Evolutionary conservation across 92 coral and sea anemone genomes (phyloP), one percentile per base, ranked within the genome.

Genomic region (Umimayanthus kanabou): DNA sequence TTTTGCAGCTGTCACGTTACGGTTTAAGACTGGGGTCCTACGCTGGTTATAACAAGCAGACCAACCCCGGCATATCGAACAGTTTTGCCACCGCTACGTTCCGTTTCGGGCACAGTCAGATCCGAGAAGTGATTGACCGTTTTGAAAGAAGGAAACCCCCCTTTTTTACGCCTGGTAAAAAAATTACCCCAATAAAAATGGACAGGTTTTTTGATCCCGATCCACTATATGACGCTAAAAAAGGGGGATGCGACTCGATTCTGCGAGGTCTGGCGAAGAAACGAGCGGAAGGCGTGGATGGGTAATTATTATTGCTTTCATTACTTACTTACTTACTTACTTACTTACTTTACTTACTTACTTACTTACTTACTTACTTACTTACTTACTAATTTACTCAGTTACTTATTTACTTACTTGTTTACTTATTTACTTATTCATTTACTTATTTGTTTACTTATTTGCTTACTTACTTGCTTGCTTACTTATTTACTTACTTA

Each of bases 131-230:
- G 14, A 83, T 83, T 53, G 67, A 83, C 40, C 87, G 87, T 47
- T 69, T 65, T 30, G 58, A 33, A 33, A 33, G 37, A 33, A 33
- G 37, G 37, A 45, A 0, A 43, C 81, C 65, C 2, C 39, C 39
- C 0, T 55, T 13, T 29, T 33, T 28, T 11, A 20, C 1, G 16
- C 25, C 23, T 45, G 8, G 43, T 1, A 25, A 16, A 15, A 67
- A 50, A 25, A 2, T 69, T 7, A 26, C 66, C 4, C 78, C 87
- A 14, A 69, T 83, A 23, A 18, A 47, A 39, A 83, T 83, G 87
- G 87, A 83, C 67, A 73, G 87, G 39, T 83, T 83, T 43, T 83
- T 83, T 70, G 87, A 83, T 45, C 87, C 87, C 14, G 87, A 83
- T 67, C 77, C 87, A 43, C 20, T 42, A 6, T 70, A 70, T 25